phyloP scores from a whole-genome alignment of 2,113 vertebrate species.

The Sciurus niger region DNA sequence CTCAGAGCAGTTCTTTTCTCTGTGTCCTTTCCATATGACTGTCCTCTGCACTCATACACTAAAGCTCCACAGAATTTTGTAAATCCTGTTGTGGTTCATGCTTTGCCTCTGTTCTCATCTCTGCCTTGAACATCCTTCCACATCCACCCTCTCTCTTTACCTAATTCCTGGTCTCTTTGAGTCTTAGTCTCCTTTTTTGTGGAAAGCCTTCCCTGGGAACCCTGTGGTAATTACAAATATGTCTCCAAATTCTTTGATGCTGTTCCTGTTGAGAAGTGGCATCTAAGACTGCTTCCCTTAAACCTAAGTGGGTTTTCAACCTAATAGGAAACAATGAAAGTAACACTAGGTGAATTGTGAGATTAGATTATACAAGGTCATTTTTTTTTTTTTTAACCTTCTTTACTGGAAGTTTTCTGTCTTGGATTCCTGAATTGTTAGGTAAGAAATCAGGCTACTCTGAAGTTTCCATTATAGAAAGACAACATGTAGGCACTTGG shows the following conservation, averaged over 20 bases:
- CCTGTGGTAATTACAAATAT: not conserved
- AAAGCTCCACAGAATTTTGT: not conserved
- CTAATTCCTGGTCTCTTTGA: not conserved
- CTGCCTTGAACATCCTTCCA: not conserved
- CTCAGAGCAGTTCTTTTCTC: not conserved
- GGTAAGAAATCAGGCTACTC: not conserved
- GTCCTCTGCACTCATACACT: not conserved
- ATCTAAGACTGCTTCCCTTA: not conserved
- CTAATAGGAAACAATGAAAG: not conserved
- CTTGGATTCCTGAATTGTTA: not conserved
- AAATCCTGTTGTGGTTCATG: too few species aligned
- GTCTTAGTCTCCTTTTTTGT: constrained; percentile 16
- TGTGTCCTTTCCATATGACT: not conserved
- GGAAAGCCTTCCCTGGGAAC: not conserved
- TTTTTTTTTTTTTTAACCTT: not conserved
- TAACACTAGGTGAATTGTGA: not conserved
- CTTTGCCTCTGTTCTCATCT: not conserved
- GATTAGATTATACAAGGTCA: not conserved
- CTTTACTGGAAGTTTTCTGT: not conserved
- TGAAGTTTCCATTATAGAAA: not conserved
- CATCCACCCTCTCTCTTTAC: not conserved
- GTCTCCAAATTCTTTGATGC: not conserved
- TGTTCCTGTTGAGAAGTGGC: not conserved
- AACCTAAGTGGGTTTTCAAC: not conserved
- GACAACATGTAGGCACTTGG: not conserved